Conservation (phyloP, 2,113 vertebrate genomes). For the Rhea pennata region DNA sequence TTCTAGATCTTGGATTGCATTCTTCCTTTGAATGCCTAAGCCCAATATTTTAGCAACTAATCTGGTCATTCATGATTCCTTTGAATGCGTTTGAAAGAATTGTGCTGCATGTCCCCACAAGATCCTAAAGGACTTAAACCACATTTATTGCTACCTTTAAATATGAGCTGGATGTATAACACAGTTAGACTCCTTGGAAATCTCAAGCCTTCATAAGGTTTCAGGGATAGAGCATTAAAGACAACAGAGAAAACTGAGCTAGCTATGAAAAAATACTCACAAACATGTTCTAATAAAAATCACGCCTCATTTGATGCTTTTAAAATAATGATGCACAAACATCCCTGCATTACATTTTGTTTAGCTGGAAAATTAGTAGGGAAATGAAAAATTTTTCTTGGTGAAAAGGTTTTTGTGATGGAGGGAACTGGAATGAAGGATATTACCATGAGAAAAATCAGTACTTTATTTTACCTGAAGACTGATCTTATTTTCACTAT, state of each 20-base stretch:
- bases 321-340: background rate
- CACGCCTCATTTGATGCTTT: background rate
- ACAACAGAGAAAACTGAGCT: background rate
- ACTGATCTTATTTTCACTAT: background rate
- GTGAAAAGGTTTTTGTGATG: background rate
- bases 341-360: background rate
- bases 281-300: background rate
- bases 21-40: background rate
- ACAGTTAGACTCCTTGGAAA: background rate
- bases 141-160: background rate
- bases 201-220: background rate
- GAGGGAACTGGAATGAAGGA: background rate
- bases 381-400: background rate
- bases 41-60: background rate
- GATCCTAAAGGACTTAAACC: background rate
- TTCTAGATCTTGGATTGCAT: background rate
- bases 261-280: background rate
- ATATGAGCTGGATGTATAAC: background rate
- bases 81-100: background rate
- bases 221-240: background rate
- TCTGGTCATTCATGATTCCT: background rate
- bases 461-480: background rate
- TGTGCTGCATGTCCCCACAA: rapidly evolving
- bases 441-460: background rate
- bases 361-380: background rate